Base-by-base conservation (phyloP, 1,140 invertebrate species). In the Ceratoteleas bidentatus region DNA sequence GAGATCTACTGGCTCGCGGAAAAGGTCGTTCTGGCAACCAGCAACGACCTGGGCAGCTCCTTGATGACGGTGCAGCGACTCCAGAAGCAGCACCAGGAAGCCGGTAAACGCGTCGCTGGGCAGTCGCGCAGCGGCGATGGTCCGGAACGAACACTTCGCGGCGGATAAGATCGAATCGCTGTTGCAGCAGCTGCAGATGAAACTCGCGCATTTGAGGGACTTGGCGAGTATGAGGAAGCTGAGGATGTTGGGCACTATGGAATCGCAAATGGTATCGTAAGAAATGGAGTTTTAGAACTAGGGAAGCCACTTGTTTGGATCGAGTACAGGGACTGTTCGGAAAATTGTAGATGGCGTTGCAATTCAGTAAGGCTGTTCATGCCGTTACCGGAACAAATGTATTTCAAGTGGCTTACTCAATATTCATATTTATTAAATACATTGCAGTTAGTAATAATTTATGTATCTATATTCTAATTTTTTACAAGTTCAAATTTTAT, bases 51-150 rank as follows among this genome's bases (percentile, higher is more conserved):
- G 76, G 94, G 96, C 75, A 93, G 93, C 86, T 94, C 96, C 87
- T 90, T 99, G 45, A 95, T 96, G 15, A 96, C 97, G n/a, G 98
- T 99, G 0, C 98, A 99, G 88, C 96, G 96, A 85, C 91, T 99
- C 52, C 98, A 99, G 85, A 99, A 99, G 93, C 99, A 99, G 90
- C 98, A 99, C 91, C 94, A 96, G 81, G 94, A 94, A 97, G 0
- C n/a, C n/a, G n/a, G n/a, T n/a, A n/a, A 94, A 98, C 2, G 90
- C 93, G 9, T 94, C 94, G 0, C 90, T 98, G 6, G 91, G 94
- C 6, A 93, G 93, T 6, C 92, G 96, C 61, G 96, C 96, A 0
- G 92, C 94, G 5, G 94, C 96, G 73, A 96, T 98, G 93, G 93
- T 96, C 3, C 93, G 95, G n/a, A 95, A 95, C 52, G 95, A 95